These are phyloP conservation scores for Elaeidobius kamerunicus DNA, from an alignment of 2,888 invertebrate species.

Conservation along the genomic window DNA sequence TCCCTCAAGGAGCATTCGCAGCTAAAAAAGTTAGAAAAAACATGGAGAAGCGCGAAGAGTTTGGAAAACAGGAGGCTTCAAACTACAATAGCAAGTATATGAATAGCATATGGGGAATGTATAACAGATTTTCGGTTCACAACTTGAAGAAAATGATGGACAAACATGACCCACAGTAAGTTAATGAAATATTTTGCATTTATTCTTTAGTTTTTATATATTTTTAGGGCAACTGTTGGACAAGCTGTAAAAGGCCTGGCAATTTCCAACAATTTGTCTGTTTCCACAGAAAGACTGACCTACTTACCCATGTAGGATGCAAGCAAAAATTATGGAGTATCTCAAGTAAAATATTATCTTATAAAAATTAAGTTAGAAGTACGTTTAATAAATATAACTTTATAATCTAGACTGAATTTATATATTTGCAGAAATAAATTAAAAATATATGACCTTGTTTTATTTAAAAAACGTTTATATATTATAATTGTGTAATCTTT, in stretches of 20 bases:
- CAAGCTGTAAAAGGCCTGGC: constrained; percentile 16
- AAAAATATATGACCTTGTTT: too few relatives aligned
- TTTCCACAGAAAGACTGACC: constrained; percentile 26
- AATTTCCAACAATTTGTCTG: constrained; percentile 14
- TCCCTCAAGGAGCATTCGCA: constrained; percentile 74
- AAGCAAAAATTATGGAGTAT: too few relatives aligned
- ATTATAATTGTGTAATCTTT: too few relatives aligned
- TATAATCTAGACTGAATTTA: too few relatives aligned
- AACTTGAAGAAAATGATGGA: constrained; percentile 80
- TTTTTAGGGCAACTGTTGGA: constrained; percentile 15
- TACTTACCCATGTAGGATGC: constrained; percentile 24
- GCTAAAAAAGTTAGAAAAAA: constrained; percentile 65
- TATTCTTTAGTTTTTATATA: constrained; percentile 6
- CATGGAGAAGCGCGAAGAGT: constrained; percentile 56
- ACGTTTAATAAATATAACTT: too few relatives aligned
- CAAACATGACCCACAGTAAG: constrained; percentile 26
- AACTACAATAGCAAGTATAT: constrained; percentile 84
- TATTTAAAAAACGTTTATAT: too few relatives aligned
- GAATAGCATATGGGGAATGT: constrained; percentile 90
- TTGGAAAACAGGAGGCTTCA: constrained; percentile 49
- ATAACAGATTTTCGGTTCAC: constrained; percentile 85
- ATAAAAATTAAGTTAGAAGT: too few relatives aligned
- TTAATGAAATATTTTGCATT: neutral
- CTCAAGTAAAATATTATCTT: too few relatives aligned
- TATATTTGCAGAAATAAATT: too few relatives aligned